A percentile compares a stretch with the other conserved stretches of the same genome.
These are phyloP conservation scores for Syritta pipiens DNA, from an alignment of 2,888 invertebrate genomes.

Conservation along the genomic window DNA sequence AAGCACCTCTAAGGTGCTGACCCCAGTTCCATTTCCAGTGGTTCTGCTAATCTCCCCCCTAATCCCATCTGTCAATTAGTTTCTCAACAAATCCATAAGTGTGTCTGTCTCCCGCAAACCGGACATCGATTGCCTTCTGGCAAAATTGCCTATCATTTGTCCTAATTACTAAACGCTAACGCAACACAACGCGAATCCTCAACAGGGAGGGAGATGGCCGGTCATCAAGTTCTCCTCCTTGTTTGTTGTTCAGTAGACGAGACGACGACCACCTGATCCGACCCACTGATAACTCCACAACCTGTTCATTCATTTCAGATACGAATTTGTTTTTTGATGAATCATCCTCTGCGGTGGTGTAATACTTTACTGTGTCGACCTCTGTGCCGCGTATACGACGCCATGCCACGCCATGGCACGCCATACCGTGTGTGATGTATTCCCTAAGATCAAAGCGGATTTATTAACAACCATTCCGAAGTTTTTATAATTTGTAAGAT, in stretches of 20 bases:
- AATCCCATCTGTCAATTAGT: conserved; percentile 33
- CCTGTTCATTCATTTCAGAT: conserved; percentile 1
- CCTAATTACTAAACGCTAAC: conserved; percentile 52
- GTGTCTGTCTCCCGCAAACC: conserved; percentile 1
- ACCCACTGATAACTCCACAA: conserved; percentile 49
- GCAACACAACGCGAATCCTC: conserved; percentile 37
- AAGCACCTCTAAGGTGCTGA: too few relatives aligned
- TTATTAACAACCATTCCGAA: conserved; percentile 34
- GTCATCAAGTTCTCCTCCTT: conserved; percentile 25
- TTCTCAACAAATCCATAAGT: neutral
- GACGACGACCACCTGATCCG: conserved; percentile 43
- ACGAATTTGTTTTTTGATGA: conserved; percentile 30
- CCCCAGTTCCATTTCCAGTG: neutral
- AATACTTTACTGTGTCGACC: conserved; percentile 39
- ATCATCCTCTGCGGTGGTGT: conserved; percentile 36
- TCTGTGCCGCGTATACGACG: conserved; percentile 9
- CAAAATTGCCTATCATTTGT: conserved; percentile 52
- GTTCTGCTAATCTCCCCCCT: neutral
- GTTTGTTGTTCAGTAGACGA: conserved; percentile 30
- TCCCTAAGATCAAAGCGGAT: conserved; percentile 54
- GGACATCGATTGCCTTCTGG: conserved; percentile 15
- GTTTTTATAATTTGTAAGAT: conserved; percentile 45
- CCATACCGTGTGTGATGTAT: conserved; percentile 16
- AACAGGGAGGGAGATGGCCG: conserved; percentile 22
- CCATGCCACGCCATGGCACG: too few relatives aligned